Evolutionary conservation across 2,888 invertebrate species (phyloP), one percentile per base, ranked within the genome.

Genomic region (Petrolisthes manimaculis): DNA sequence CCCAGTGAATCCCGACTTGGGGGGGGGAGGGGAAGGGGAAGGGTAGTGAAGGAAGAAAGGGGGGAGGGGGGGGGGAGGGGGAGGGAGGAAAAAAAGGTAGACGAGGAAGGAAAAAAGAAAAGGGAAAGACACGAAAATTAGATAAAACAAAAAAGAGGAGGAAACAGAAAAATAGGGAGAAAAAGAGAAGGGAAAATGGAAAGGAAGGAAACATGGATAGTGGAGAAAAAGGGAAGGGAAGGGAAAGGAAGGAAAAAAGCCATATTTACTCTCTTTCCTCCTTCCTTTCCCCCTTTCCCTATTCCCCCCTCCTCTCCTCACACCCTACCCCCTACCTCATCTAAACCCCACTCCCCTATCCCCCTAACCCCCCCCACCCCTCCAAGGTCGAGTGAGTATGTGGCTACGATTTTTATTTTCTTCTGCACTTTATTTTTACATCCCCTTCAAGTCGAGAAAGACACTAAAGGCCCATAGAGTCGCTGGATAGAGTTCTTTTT

Each of bases 121-220:
- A 79, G 54, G 54, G 54, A 53, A 55, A 54, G 79, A 79, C 54
- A 79, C 54, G 54, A 55, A 79, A 55, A 80, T 54, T 55, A 55
- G 55, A 55, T 55, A 55, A 80, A 55, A 80, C 54, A 80, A 55
- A 80, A 55, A 53, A 55, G 55, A 55, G 18, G 79, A 80, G 79
- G 55, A 55, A 80, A 55, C 53, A 55, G 55, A 55, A 80, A 55
- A 80, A 55, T 55, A 55, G 55, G 79, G n/a, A n/a, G 55, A 55
- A 71, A 24, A 71, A 24, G 24, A 24, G 24, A 24, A 71, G 71
- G 24, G 71, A 71, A 24, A 71, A 24, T 21, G 71, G 24, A 24
- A 61, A 12, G 51, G 77, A 77, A 37, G 51, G 77, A 77, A 37
- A 37, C 37, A 77, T 18, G 51, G 77, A 77, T n/a, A 71, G 71